These are phyloP conservation scores for Pharmacophagus antenor DNA, from an alignment of 2,888 invertebrate species.

Conservation along the genomic window DNA sequence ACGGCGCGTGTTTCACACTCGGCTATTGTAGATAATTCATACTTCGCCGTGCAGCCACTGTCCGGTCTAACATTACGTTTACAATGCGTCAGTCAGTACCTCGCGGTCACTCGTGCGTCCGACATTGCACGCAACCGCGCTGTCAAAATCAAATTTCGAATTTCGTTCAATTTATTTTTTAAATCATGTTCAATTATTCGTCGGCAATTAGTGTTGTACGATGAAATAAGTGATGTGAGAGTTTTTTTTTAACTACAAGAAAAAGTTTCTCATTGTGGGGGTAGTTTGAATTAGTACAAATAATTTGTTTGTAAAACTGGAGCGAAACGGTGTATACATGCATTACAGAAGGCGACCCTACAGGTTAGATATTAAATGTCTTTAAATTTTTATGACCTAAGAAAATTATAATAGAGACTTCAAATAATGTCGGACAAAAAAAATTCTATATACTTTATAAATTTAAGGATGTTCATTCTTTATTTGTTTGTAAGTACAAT, in stretches of 20 bases:
- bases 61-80: slow-evolving; percentile 51
- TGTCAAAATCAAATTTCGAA: slow-evolving; percentile 31
- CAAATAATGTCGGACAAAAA: too few relatives aligned
- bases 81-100: slow-evolving; percentile 57
- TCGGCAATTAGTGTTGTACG: slow-evolving; percentile 2
- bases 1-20: slow-evolving; percentile 55
- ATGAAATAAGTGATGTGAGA: slow-evolving; percentile 28
- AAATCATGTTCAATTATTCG: slow-evolving; percentile 31
- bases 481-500: slow-evolving; percentile 6
- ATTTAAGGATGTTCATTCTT: too few relatives aligned
- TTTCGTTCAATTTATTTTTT: slow-evolving; percentile 35
- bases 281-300: slow-evolving; percentile 45
- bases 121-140: slow-evolving; percentile 44
- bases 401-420: too few relatives aligned
- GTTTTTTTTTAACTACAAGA: not conserved
- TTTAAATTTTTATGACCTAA: too few relatives aligned
- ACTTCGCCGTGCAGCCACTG: slow-evolving; percentile 50
- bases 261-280: slow-evolving; percentile 37
- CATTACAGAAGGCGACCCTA: slow-evolving; percentile 79
- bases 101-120: slow-evolving; percentile 57
- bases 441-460: too few relatives aligned
- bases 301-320: slow-evolving; percentile 71
- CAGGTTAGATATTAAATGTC: slow-evolving; percentile 53
- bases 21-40: slow-evolving; percentile 62
- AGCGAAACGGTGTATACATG: slow-evolving; percentile 76